These are phyloP conservation scores for Actinemys pallida DNA, from an alignment of 2,113 vertebrate species.

Conservation along the genomic window DNA sequence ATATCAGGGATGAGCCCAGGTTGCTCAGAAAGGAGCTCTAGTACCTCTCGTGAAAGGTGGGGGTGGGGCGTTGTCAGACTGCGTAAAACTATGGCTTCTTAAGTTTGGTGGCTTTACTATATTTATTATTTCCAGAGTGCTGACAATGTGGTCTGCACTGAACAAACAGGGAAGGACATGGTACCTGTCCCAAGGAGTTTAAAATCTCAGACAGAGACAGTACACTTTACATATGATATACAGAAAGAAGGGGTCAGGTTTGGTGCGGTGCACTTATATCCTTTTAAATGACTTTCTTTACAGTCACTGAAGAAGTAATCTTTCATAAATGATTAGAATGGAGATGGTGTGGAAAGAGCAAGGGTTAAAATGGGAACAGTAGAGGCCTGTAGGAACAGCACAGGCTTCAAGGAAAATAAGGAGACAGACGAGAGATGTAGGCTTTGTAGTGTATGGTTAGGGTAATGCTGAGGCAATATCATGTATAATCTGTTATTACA, in stretches of 20 bases:
- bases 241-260: background rate
- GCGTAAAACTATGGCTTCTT: background rate
- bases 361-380: background rate
- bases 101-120: background rate
- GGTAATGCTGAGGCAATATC: background rate
- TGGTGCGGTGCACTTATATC: background rate
- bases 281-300: background rate
- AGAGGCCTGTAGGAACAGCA: background rate
- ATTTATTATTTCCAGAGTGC: background rate
- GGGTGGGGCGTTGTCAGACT: background rate
- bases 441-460: background rate
- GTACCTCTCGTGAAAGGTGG: background rate
- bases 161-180: background rate
- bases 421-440: background rate
- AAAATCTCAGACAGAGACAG: background rate
- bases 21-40: background rate
- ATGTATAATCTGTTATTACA: background rate
- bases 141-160: background rate
- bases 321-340: background rate
- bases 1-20: background rate
- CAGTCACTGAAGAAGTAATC: background rate
- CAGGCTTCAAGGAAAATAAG: background rate
- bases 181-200: background rate
- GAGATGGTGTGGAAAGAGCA: background rate
- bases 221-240: background rate